phyloP scores from a whole-genome alignment of 1,140 invertebrate genomes.

The Polypedilum pembai region DNA sequence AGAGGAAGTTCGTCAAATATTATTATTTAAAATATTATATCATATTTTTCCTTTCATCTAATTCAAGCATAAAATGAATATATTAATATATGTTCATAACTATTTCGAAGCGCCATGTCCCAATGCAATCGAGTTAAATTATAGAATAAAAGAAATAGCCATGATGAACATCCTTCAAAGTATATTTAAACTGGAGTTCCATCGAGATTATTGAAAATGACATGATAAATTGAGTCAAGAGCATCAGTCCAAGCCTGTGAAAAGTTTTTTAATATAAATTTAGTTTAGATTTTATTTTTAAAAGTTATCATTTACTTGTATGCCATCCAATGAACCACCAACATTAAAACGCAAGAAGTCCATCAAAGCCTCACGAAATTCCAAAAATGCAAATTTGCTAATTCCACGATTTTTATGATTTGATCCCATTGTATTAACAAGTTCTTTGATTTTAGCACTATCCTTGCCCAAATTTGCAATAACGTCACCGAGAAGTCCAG shows the following conservation, averaged over 20 bases:
- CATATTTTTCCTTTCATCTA: too few species aligned
- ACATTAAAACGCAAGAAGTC: neutral
- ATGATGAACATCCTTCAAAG: too few species aligned
- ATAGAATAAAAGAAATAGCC: too few species aligned
- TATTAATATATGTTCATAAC: too few species aligned
- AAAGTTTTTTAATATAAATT: too few species aligned
- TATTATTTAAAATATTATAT: too few species aligned
- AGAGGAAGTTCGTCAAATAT: too few species aligned
- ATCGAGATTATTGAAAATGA: constrained; percentile 4
- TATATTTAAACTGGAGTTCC: neutral
- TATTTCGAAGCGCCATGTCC: too few species aligned
- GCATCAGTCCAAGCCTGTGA: neutral
- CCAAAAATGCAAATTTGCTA: neutral
- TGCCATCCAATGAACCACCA: neutral
- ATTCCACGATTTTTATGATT: neutral
- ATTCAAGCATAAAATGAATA: too few species aligned
- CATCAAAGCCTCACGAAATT: neutral
- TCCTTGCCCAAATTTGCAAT: neutral
- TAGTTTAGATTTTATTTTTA: too few species aligned
- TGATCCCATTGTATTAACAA: neutral
- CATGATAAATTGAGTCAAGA: neutral
- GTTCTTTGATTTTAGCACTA: neutral
- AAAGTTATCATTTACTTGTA: neutral
- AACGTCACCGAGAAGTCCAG: neutral
- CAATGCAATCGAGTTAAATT: too few species aligned